Base-by-base conservation (phyloP, 37 sponge, comb jelly and placozoan genomes). In the Aphrocallistes beatrix region DNA sequence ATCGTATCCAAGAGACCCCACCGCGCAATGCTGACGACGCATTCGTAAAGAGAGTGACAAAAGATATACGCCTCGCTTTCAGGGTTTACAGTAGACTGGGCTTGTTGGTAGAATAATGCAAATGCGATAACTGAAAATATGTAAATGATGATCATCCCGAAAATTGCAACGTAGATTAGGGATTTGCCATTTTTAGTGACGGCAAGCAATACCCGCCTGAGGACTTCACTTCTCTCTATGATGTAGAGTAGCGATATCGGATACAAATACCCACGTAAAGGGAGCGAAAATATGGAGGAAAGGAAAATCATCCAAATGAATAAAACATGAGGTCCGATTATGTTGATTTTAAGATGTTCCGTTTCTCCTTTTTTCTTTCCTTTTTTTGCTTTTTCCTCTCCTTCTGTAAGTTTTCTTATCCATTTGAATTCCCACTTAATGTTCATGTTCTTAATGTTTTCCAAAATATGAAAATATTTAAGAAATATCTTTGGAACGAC, bases 91-190 rank as follows among this genome's bases (percentile, higher is more conserved):
- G 84, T 17, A 8, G 36, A n/a, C 1, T 85, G 36, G 83, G 87
- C 90, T 23, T 83, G 51, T 36, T 86, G 38, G 37, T 83, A 86
- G 21, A 88, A 69, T 45, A 88, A 81, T n/a, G 91, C 91, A 89
- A 90, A 94, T 0, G 92, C 84, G 0, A 90, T 81, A n/a, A 94
- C 91, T 84, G 89, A 49, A 69, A 92, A 94, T 81, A 94, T 91
- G 82, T 85, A 94, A 28, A 92, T 60, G 8, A 94, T 75, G n/a
- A 90, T 38, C 13, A 88, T 1, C 3, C 86, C 87, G 36, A 94
- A 85, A 13, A 51, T 81, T 17, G 89, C 92, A 13, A 94, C 94
- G 90, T 89, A 91, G 0, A 94, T 83, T 37, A 94, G 83, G 37
- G 90, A 90, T 19, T 36, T 81, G 19, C 90, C 90, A 86, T 91